Evolutionary conservation across 1,140 invertebrate species (phyloP), one percentile per base, ranked within the genome.

Genomic region (Leptinotarsa defecta): DNA sequence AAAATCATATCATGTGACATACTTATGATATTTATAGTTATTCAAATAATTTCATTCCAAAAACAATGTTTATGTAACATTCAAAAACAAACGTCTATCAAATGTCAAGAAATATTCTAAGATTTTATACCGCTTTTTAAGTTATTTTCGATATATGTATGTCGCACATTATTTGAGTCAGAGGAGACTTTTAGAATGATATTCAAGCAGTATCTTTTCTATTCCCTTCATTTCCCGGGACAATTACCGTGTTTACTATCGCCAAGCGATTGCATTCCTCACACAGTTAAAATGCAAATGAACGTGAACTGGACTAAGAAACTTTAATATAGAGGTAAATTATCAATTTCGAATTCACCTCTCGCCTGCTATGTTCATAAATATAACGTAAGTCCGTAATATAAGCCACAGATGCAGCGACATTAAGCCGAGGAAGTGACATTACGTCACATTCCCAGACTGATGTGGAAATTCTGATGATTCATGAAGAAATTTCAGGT

Each of bases 401-500:
- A 81, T 79, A 49, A 62, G 74, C 76, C 63, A 61, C 77, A 79
- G 78, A 81, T 77, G 79, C 65, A 68, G 74, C 70, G 69, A 74
- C 75, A 76, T 80, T 78, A 80, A 75, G 71, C 74, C 71, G 78
- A 75, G 75, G 71, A 80, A 77, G 48, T 77, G 79, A 77, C 78
- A 79, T 79, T 76, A 78, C 79, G 76, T 79, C 74, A 77, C 79
- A 81, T 81, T 81, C 79, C 79, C 78, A 79, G 78, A 79, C 79
- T 79, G 61, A 71, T 71, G 34, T 61, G 74, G 72, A 71, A 73
- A 71, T 74, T 34, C 65, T 74, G 78, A 76, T 79, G 78, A 81
- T 77, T 81, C 79, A 81, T 79, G 74, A 76, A 78, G 74, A 74
- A 79, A 79, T 74, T 76, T 69, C 74, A 75, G 77, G 77, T 74